Conservation (phyloP, 2,113 vertebrate genomes). For the Beaufortia kweichowensis region DNA sequence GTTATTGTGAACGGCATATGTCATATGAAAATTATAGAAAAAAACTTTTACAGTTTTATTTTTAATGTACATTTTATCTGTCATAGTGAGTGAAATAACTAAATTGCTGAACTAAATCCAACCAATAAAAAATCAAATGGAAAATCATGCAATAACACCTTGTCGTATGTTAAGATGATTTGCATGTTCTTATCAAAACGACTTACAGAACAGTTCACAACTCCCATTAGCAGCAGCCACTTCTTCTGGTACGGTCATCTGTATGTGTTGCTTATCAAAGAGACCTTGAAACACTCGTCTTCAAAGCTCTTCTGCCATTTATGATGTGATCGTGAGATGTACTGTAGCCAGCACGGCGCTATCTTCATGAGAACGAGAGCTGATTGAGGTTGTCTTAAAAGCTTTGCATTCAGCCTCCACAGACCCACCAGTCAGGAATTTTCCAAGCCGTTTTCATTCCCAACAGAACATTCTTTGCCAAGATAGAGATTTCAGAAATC, state of each 20-base stretch:
- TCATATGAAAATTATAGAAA: too few relatives aligned
- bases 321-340: slow-evolving; percentile 55
- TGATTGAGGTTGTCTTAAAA: slow-evolving; percentile 65
- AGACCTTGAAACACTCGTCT: slow-evolving; percentile 53
- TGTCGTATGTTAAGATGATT: too few relatives aligned
- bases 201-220: not conserved
- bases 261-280: slow-evolving; percentile 48
- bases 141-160: too few relatives aligned
- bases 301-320: slow-evolving; percentile 50
- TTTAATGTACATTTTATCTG: too few relatives aligned
- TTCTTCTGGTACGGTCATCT: slow-evolving; percentile 14
- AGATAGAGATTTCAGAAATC: slow-evolving; percentile 54
- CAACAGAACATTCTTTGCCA: slow-evolving; percentile 54
- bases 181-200: not conserved
- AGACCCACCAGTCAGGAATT: slow-evolving; percentile 57
- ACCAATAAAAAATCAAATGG: too few relatives aligned
- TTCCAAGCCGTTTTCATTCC: slow-evolving; percentile 57
- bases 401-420: slow-evolving; percentile 44
- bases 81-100: too few relatives aligned
- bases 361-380: slow-evolving; percentile 50
- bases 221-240: not conserved
- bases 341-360: slow-evolving; percentile 41
- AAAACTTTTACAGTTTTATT: too few relatives aligned
- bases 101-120: too few relatives aligned
- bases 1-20: too few relatives aligned